Conservation (phyloP, 2,113 vertebrate genomes). For the Donacobius atricapilla region DNA sequence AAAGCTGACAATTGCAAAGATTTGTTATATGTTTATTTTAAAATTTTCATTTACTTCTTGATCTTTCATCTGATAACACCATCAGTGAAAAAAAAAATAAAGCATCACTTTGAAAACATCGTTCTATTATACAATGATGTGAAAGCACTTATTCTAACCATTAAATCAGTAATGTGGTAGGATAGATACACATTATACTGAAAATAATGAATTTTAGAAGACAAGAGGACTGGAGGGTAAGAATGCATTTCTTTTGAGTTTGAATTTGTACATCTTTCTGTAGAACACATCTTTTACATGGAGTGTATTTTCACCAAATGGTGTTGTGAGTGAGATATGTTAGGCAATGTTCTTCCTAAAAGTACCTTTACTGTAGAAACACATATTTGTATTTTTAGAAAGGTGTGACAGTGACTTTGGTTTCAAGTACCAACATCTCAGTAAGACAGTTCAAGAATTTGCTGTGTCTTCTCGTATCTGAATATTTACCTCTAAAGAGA, state of each 20-base stretch:
- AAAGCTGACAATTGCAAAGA: background rate
- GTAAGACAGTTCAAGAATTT: background rate
- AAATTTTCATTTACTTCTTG: background rate
- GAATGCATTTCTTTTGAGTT: background rate
- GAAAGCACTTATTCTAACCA: background rate
- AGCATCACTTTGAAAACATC: background rate
- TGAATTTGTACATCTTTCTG: background rate
- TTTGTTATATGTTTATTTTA: background rate
- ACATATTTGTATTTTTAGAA: background rate
- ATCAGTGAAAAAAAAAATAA: background rate
- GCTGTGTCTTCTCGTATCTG: background rate
- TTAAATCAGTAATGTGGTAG: background rate
- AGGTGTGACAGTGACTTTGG: background rate
- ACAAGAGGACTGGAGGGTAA: background rate
- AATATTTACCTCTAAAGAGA: background rate
- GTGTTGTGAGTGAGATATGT: background rate
- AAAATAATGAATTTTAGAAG: background rate
- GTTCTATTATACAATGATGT: fast-evolving
- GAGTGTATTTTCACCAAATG: background rate
- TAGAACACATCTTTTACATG: background rate
- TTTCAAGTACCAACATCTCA: background rate
- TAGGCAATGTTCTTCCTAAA: background rate
- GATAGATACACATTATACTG: background rate
- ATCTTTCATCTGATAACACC: background rate
- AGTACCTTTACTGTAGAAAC: background rate